phyloP scores from a whole-genome alignment of 2,888 invertebrate genomes.

The Omphaloscelis lunosa region DNA sequence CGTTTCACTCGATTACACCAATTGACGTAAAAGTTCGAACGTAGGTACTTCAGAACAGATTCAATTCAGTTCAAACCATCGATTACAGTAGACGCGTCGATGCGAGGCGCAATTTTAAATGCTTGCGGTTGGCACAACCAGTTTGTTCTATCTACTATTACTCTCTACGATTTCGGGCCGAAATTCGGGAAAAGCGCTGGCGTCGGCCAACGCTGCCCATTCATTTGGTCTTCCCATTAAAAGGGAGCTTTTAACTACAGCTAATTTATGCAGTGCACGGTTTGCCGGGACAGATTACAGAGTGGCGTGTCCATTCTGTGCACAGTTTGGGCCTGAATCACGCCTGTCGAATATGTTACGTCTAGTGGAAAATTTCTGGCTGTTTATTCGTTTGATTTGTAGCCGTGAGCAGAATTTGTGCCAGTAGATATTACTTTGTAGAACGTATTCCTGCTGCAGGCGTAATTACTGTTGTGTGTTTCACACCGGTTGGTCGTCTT shows the following conservation, averaged over 20 bases:
- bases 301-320: slow-evolving; percentile 81
- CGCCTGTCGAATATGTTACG: slow-evolving; percentile 80
- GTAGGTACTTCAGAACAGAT: slow-evolving; percentile 68
- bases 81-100: slow-evolving; percentile 71
- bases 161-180: slow-evolving; percentile 68
- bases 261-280: slow-evolving; percentile 89
- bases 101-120: slow-evolving; percentile 80
- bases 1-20: slow-evolving; percentile 45
- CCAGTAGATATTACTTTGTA: slow-evolving; percentile 49
- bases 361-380: slow-evolving; percentile 77
- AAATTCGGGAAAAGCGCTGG: slow-evolving; percentile 74
- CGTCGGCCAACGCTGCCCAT: slow-evolving; percentile 80
- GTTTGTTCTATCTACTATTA: slow-evolving; percentile 76
- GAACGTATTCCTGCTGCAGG: slow-evolving; percentile 24
- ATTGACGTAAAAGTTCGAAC: slow-evolving; percentile 58
- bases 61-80: slow-evolving; percentile 71
- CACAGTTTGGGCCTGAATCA: slow-evolving; percentile 79
- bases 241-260: slow-evolving; percentile 89
- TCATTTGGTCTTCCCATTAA: slow-evolving; percentile 88
- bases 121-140: slow-evolving; percentile 75
- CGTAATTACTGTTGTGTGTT: slow-evolving; percentile 27
- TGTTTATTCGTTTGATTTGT: slow-evolving; percentile 78
- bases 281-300: slow-evolving; percentile 88
- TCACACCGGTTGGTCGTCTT: slow-evolving; percentile 1
- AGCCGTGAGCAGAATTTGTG: slow-evolving; percentile 47